These are phyloP conservation scores for Tichodroma muraria DNA, from an alignment of 2,113 vertebrate genomes.

Conservation along the genomic window DNA sequence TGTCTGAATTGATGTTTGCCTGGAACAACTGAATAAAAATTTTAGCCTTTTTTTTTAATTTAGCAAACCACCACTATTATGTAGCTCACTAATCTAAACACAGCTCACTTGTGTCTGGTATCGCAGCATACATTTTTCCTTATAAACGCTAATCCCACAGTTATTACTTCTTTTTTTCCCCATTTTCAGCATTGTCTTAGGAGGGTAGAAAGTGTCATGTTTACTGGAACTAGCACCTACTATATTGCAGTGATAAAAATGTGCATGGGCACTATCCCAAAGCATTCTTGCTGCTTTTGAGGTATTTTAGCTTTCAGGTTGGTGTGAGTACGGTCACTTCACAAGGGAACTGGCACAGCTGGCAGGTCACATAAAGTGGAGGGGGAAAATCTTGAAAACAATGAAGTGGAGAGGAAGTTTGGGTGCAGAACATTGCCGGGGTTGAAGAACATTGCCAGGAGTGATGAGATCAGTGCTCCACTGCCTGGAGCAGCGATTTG, in stretches of 20 bases:
- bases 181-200: background rate
- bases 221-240: background rate
- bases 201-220: background rate
- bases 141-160: background rate
- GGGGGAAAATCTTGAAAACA: background rate
- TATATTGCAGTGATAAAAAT: background rate
- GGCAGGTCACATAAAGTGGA: background rate
- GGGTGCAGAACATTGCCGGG: background rate
- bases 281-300: background rate
- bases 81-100: background rate
- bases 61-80: background rate
- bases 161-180: fast-evolving
- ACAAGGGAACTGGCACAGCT: background rate
- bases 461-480: background rate
- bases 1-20: background rate
- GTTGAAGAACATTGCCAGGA: background rate
- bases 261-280: background rate
- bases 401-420: background rate
- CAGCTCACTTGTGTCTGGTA: background rate
- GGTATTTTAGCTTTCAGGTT: background rate
- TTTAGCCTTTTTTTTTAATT: background rate
- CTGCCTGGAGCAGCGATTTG: background rate
- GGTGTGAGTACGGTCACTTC: background rate
- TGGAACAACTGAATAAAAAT: background rate
- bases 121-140: background rate